These are phyloP conservation scores for Phoxinus phoxinus DNA, from an alignment of 2,113 vertebrate species.

Conservation along the genomic window DNA sequence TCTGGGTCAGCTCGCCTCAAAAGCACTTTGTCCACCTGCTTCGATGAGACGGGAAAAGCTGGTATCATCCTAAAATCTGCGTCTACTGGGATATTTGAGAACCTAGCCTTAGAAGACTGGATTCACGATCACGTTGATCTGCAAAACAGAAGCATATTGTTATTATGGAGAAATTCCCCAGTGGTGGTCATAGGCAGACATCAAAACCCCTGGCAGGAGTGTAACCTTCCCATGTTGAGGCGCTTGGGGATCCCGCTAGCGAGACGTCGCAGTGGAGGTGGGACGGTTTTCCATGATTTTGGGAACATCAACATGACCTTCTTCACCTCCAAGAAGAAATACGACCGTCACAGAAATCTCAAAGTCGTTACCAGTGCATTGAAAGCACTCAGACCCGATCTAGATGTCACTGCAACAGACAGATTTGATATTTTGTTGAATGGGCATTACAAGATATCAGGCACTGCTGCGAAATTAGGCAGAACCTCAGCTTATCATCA, in stretches of 20 bases:
- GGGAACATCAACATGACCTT: conserved; percentile 97
- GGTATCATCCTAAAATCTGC: conserved; percentile 82
- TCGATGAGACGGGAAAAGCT: conserved; percentile 47
- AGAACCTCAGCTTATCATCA: conserved; percentile 90
- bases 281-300: conserved; percentile 93
- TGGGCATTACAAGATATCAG: conserved; percentile 88
- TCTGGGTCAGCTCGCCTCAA: neutral
- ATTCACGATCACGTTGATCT: conserved; percentile 87
- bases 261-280: conserved; percentile 92
- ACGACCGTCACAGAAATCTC: conserved; percentile 87
- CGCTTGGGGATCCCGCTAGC: conserved; percentile 81
- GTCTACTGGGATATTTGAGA: conserved; percentile 86
- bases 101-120: conserved; percentile 96
- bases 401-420: conserved; percentile 83
- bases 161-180: conserved; percentile 89
- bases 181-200: conserved; percentile 92
- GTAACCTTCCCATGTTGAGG: conserved; percentile 81
- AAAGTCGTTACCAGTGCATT: conserved; percentile 83
- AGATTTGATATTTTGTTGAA: conserved; percentile 88
- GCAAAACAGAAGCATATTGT: conserved; percentile 74
- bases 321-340: conserved; percentile 86
- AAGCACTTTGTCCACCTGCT: conserved; percentile 23
- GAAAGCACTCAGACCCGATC: conserved; percentile 74
- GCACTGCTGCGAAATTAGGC: conserved; percentile 90
- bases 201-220: conserved; percentile 96